Conservation (phyloP, 2,888 invertebrate genomes). For the Pristionchus fissidentatus region DNA sequence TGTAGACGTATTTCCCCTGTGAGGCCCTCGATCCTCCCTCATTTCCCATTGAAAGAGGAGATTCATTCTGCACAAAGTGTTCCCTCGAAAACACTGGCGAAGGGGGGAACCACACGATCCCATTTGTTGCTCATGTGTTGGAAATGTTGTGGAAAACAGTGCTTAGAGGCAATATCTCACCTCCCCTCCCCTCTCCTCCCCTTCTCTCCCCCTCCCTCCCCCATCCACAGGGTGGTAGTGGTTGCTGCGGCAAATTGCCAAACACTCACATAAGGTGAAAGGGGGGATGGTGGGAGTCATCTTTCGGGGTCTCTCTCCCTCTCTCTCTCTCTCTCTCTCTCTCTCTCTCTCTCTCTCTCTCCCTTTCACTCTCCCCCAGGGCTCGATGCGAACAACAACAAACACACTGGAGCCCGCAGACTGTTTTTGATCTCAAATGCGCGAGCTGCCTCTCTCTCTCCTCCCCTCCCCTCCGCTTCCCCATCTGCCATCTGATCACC, state of each 20-base stretch:
- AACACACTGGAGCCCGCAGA: conserved; percentile 20
- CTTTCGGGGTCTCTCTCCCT: conserved; percentile 9
- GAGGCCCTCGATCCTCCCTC: too few relatives aligned
- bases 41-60: too few relatives aligned
- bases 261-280: conserved; percentile 41
- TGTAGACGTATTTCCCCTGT: too few relatives aligned
- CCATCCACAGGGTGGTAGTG: conserved; percentile 30
- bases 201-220: not conserved
- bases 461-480: too few relatives aligned
- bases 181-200: not conserved
- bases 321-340: conserved; percentile 50
- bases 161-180: not conserved
- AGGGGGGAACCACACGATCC: not conserved
- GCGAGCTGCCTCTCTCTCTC: not conserved
- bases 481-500: too few relatives aligned
- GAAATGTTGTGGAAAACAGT: conserved; percentile 41
- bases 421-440: conserved; percentile 39
- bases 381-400: conserved; percentile 16
- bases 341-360: not conserved
- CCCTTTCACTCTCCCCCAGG: too few relatives aligned
- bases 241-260: conserved; percentile 40
- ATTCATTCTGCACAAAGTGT: too few relatives aligned
- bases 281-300: conserved; percentile 1
- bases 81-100: not conserved
- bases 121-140: not conserved